Base-by-base conservation (phyloP, 2,888 invertebrate genomes). In the Cheiracanthium punctorium region DNA sequence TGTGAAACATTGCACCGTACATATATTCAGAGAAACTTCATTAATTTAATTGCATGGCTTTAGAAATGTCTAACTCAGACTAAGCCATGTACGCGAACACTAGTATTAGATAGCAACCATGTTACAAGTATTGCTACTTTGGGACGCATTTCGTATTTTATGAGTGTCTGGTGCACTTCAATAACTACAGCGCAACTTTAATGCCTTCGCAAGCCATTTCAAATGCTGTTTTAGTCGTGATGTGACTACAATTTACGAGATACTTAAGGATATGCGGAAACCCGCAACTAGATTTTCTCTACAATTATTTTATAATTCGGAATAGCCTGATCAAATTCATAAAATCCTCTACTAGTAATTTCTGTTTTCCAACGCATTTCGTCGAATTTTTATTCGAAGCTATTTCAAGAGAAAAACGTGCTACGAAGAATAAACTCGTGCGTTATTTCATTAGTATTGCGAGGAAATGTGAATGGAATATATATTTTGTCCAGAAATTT, bases 91-190 rank as follows among this genome's bases (percentile, higher is more conserved):
- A 58, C 24, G 4, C 4, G 2, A 58, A 20, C 4, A 4, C 58
- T 58, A 58, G 58, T 12, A 58, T 58, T 58, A 20, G 24, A 24
- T 24, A 58, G 24, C 20, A 58, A 58, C 58, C 24, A 58, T 58
- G 58, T 58, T 24, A 24, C 58, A 58, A 58, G 58, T 58, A 58
- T 58, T 58, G 58, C 58, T 58, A 58, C 58, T 58, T 58, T 24
- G 58, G 58, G 58, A 58, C 24, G 58, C 58, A 58, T 58, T 58
- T 12, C 20, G 4, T 24, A 58, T 58, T 58, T 58, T 58, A 58
- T 12, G 20, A 58, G 58, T 24, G 24, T 24, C 58, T 48, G 58
- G 58, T 20, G 24, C 24, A 58, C 58, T 58, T 58, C 58, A 58
- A 58, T 58, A 58, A 24, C 58, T 58, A 24, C 14, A 58, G 24